Percentiles rank a stretch among this genome's conserved stretches.
These are phyloP conservation scores for Melanotaenia pygmaea DNA, from an alignment of 2,797 vertebrate genomes.

Conservation along the genomic window DNA sequence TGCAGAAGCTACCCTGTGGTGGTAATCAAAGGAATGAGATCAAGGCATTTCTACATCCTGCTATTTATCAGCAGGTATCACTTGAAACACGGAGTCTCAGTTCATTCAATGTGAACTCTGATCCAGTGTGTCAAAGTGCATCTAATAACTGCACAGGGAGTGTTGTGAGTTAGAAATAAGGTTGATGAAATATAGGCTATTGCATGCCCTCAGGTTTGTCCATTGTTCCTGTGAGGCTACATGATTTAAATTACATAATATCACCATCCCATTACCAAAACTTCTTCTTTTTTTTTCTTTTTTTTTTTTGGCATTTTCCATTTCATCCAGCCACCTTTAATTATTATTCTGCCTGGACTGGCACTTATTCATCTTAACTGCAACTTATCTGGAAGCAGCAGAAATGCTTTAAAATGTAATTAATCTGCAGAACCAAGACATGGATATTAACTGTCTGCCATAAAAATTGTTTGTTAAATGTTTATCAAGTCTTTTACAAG, in stretches of 20 bases:
- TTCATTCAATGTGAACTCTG: slow-evolving; percentile 20
- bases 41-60: slow-evolving; percentile 9
- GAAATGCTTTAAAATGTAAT: slow-evolving; percentile 43
- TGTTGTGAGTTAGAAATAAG: neutral
- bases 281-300: neutral
- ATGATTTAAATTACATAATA: slow-evolving; percentile 20
- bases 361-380: slow-evolving; percentile 24
- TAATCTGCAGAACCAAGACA: slow-evolving; percentile 54
- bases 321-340: slow-evolving; percentile 32
- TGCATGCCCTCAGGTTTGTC: slow-evolving; percentile 5
- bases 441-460: slow-evolving; percentile 22
- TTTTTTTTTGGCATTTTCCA: neutral
- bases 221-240: neutral
- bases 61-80: slow-evolving; percentile 1
- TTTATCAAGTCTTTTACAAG: slow-evolving; percentile 34
- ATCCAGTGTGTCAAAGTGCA: neutral
- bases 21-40: slow-evolving; percentile 26
- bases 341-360: slow-evolving; percentile 40
- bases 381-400: slow-evolving; percentile 49
- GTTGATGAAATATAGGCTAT: neutral
- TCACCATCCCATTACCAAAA: slow-evolving; percentile 24
- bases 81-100: slow-evolving; percentile 17
- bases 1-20: neutral
- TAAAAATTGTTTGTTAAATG: slow-evolving; percentile 54
- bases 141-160: neutral